A percentile compares a stretch with the other conserved stretches of the same genome.
Conservation (phyloP, 2,113 vertebrate genomes). For the Vicugna pacos region DNA sequence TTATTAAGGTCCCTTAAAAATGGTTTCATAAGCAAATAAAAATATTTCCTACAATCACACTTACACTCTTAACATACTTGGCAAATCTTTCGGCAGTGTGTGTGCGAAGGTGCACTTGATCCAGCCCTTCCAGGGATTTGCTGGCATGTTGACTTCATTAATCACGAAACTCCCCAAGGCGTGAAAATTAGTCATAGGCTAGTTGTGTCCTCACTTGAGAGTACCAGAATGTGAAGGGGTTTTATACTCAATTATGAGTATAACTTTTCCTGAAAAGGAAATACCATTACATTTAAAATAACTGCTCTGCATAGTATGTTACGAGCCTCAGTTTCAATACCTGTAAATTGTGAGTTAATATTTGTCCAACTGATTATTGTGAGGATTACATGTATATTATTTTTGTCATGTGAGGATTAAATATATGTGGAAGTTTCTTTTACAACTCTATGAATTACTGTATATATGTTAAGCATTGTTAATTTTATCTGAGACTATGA, state of each 20-base stretch:
- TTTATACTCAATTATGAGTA: conserved; percentile 15
- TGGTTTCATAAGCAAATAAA: conserved; percentile 53
- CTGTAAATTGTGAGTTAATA: background rate
- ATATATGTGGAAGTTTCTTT: background rate
- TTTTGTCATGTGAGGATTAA: background rate
- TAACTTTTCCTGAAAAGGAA: conserved; percentile 1
- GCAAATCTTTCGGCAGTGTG: background rate
- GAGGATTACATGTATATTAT: background rate
- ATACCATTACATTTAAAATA: background rate
- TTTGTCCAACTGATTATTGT: background rate
- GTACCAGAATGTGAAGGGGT: conserved; percentile 30
- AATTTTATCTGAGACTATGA: background rate
- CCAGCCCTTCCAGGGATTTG: background rate
- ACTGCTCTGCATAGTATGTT: background rate
- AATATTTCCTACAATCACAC: conserved; percentile 12
- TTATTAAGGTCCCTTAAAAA: conserved; percentile 46
- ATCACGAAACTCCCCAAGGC: background rate
- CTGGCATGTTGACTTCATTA: conserved; percentile 21
- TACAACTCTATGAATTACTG: background rate
- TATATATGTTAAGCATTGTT: background rate
- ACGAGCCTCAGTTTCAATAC: background rate
- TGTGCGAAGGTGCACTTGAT: background rate
- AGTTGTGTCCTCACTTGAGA: conserved; percentile 16
- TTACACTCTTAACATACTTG: background rate
- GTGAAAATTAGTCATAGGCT: conserved; percentile 59